phyloP scores from a whole-genome alignment of 2,113 vertebrate species.

The Channa argus region DNA sequence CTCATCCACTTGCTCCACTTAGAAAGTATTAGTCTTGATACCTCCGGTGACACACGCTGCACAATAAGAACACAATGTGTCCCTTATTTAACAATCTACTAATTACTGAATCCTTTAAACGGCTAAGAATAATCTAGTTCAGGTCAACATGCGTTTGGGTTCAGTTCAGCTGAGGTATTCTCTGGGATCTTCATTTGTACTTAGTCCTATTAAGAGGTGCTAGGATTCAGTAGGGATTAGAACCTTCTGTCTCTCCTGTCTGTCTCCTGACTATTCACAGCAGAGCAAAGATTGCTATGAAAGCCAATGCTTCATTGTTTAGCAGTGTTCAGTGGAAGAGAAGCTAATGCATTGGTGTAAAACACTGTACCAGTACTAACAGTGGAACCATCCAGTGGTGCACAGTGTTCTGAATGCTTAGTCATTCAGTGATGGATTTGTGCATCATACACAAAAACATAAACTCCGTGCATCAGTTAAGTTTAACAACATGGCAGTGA shows the following conservation, averaged over 20 bases:
- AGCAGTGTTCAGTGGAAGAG: slow-evolving; percentile 34
- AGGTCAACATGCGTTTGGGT: slow-evolving; percentile 8
- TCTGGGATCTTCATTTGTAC: slow-evolving; percentile 33
- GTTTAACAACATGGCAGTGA: too few relatives aligned
- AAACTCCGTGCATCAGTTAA: too few relatives aligned
- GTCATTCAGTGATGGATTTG: too few relatives aligned
- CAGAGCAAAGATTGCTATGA: slow-evolving; percentile 16
- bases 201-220: slow-evolving; percentile 45
- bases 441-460: too few relatives aligned
- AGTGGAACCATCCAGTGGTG: too few relatives aligned
- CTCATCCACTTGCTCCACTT: slow-evolving; percentile 29
- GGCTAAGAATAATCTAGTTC: slow-evolving; percentile 16
- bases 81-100: slow-evolving; percentile 44
- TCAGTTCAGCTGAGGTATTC: slow-evolving; percentile 55
- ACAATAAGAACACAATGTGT: slow-evolving; percentile 43
- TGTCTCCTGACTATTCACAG: slow-evolving; percentile 1
- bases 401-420: too few relatives aligned
- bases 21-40: slow-evolving; percentile 25
- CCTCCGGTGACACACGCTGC: slow-evolving; percentile 25
- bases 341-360: slow-evolving; percentile 15
- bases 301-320: slow-evolving; percentile 10
- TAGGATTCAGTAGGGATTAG: slow-evolving; percentile 51
- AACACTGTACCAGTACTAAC: background rate
- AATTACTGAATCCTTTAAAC: slow-evolving; percentile 60
- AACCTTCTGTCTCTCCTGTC: slow-evolving; percentile 38